Evolutionary conservation across 2,888 invertebrate genomes (phyloP).

Genomic region (Loripinus fragilis): DNA sequence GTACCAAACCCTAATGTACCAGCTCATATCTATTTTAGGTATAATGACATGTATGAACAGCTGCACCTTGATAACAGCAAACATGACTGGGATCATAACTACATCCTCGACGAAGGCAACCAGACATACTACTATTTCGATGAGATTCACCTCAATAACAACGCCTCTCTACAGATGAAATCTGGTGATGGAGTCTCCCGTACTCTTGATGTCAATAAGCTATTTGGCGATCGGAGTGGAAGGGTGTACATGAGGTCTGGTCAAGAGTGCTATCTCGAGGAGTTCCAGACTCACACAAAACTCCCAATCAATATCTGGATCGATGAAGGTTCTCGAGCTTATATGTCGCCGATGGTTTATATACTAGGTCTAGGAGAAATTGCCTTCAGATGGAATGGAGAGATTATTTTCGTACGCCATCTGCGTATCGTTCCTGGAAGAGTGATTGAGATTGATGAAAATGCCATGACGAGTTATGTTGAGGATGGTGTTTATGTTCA

Average conservation of each 20-base stretch:
- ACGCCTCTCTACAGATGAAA: conserved; percentile 68
- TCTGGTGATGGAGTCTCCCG: conserved; percentile 45
- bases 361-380: conserved; percentile 72
- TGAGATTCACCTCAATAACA: conserved; percentile 66
- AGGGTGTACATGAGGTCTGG: conserved; percentile 58
- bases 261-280: conserved; percentile 65
- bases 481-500: conserved; percentile 53
- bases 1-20: no score
- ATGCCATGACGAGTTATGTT: conserved; percentile 67
- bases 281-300: conserved; percentile 61
- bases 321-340: conserved; percentile 64
- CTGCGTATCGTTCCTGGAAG: conserved; percentile 72
- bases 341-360: conserved; percentile 70
- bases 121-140: conserved; percentile 61
- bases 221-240: conserved; percentile 70
- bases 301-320: conserved; percentile 72
- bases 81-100: conserved; percentile 69
- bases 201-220: conserved; percentile 53
- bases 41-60: conserved; percentile 61
- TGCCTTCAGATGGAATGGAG: conserved; percentile 75
- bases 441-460: conserved; percentile 62
- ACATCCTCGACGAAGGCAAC: conserved; percentile 64
- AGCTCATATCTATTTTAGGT: conserved; percentile 32
- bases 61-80: conserved; percentile 66
- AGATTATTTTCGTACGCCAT: conserved; percentile 71